Conservation (phyloP, 2,113 vertebrate genomes). For the Peromyscus leucopus region DNA sequence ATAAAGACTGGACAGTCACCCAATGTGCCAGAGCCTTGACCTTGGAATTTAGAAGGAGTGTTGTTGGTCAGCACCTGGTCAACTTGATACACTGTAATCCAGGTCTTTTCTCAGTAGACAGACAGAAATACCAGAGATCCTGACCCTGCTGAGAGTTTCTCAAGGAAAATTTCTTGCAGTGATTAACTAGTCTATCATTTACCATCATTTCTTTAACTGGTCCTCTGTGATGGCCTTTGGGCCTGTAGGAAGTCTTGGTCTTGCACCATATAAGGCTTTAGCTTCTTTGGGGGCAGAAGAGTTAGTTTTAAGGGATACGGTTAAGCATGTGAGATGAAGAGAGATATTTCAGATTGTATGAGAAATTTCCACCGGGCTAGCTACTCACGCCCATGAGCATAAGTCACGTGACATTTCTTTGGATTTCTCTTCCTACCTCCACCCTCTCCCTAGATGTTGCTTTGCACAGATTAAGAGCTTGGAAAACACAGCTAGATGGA, state of each 20-base stretch:
- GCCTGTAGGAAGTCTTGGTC: not conserved
- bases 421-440: not conserved
- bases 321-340: not conserved
- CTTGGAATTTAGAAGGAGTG: not conserved
- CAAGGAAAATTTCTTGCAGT: not conserved
- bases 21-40: accelerated
- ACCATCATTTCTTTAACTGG: not conserved
- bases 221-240: not conserved
- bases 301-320: not conserved
- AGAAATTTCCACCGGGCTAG: not conserved
- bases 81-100: not conserved
- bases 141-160: not conserved
- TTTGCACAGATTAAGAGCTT: slow-evolving; percentile 43
- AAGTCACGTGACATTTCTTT: not conserved
- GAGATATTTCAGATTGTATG: not conserved
- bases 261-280: not conserved
- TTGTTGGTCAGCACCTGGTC: not conserved
- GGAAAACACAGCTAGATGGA: not conserved
- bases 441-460: not conserved
- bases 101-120: not conserved
- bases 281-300: not conserved
- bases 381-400: no score
- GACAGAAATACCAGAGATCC: not conserved
- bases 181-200: not conserved
- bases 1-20: accelerated